A percentile compares a stretch with the other conserved stretches of the same genome.
These are phyloP conservation scores for Pangasianodon gigas DNA, from an alignment of 2,113 vertebrate genomes.

Conservation along the genomic window DNA sequence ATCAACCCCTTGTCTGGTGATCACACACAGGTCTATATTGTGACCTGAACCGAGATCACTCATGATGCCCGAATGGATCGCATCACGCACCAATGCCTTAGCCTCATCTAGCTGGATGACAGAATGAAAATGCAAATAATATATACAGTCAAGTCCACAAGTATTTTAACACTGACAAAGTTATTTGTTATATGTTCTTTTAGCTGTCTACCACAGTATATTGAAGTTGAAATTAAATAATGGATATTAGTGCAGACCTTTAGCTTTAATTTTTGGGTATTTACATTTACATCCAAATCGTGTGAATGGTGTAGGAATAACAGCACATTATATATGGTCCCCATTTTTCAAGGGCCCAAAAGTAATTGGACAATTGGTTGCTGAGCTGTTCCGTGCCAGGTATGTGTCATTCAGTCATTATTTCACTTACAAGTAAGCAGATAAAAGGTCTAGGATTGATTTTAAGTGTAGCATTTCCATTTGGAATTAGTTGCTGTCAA, in stretches of 20 bases:
- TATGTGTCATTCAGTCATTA: not conserved
- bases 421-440: no score
- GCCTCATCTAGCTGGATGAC: slow-evolving; percentile 73
- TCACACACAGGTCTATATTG: slow-evolving; percentile 81
- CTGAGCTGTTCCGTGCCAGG: not conserved
- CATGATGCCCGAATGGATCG: slow-evolving; percentile 81
- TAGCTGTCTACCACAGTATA: not conserved
- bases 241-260: not conserved
- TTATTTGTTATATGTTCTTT: not conserved
- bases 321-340: not conserved
- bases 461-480: not conserved
- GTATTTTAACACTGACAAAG: not conserved
- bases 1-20: slow-evolving; percentile 72
- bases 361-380: not conserved
- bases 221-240: not conserved
- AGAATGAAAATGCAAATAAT: not conserved
- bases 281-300: not conserved
- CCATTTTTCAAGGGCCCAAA: not conserved
- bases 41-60: slow-evolving; percentile 82
- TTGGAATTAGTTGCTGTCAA: not conserved
- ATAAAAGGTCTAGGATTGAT: no score
- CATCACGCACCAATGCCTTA: slow-evolving; percentile 71
- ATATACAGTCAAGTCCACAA: not conserved
- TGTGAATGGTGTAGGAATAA: not conserved
- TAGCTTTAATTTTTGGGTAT: not conserved